A percentile compares a stretch with the other conserved stretches of the same genome.
Conservation (phyloP, 92 coral and sea anemone species). For the Pocillopora meandrina region DNA sequence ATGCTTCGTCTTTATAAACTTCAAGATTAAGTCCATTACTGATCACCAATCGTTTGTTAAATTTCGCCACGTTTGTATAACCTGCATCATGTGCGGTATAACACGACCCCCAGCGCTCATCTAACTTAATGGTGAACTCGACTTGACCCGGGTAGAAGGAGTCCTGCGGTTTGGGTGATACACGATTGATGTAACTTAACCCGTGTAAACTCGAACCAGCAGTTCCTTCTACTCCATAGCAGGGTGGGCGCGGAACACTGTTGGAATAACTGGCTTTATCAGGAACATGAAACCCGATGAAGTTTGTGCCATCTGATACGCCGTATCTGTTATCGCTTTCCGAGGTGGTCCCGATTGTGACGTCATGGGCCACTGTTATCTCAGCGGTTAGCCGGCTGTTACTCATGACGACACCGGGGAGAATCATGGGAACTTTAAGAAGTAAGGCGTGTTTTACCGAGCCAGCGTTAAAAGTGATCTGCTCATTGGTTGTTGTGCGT, state of each 20-base stretch:
- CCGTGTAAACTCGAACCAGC: slow-evolving; percentile 22
- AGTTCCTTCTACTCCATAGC: slow-evolving; percentile 31
- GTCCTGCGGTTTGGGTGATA: slow-evolving; percentile 21
- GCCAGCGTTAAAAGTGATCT: slow-evolving; percentile 32
- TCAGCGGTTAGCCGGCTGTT: slow-evolving; percentile 40
- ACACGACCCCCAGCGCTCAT: slow-evolving; percentile 60
- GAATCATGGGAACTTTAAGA: slow-evolving; percentile 15
- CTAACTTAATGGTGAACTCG: slow-evolving; percentile 31
- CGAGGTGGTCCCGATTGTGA: slow-evolving; percentile 19
- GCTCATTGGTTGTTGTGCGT: slow-evolving; percentile 38
- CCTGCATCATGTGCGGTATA: slow-evolving; percentile 61
- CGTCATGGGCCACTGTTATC: slow-evolving; percentile 35
- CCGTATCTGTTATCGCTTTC: slow-evolving; percentile 53
- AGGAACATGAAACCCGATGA: slow-evolving; percentile 29
- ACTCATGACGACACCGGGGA: slow-evolving; percentile 24
- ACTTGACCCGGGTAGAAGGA: slow-evolving; percentile 28
- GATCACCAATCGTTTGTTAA: slow-evolving; percentile 26
- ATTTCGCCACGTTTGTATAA: slow-evolving; percentile 14
- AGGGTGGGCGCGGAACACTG: slow-evolving; percentile 10
- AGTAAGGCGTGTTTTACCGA: background rate
- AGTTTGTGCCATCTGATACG: slow-evolving; percentile 40
- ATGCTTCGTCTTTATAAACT: slow-evolving; percentile 29
- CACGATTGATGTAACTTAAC: background rate
- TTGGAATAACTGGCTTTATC: slow-evolving; percentile 20
- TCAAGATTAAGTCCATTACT: slow-evolving; percentile 56